Percentiles rank a stretch among this genome's conserved stretches.
Evolutionary conservation across 2,113 vertebrate genomes (phyloP).

Genomic region (Melanerpes aurifrons): DNA sequence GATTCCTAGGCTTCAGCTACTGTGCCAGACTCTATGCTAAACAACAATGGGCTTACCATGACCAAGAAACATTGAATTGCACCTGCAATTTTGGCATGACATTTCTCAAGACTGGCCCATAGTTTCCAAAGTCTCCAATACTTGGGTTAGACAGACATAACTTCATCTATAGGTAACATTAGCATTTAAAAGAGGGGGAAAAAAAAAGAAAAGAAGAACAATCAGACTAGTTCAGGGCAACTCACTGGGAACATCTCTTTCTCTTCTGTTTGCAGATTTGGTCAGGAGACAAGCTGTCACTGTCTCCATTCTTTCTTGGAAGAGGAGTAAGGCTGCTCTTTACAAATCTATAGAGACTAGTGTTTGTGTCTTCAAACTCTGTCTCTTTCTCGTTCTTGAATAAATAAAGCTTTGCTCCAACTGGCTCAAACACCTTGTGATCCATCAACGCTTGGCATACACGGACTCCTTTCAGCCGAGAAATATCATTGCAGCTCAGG

Average conservation of each 20-base stretch:
- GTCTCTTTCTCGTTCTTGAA: constrained; percentile 81
- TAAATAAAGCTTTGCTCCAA: constrained; percentile 76
- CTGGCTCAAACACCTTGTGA: constrained; percentile 84
- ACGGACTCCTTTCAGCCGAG: constrained; percentile 80
- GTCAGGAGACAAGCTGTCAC: constrained; percentile 53
- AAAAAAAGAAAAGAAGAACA: not conserved
- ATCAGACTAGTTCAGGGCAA: not conserved
- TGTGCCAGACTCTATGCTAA: not conserved
- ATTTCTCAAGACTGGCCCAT: not conserved
- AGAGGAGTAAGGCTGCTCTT: constrained; percentile 47
- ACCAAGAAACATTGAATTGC: not conserved
- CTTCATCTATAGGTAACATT: not conserved
- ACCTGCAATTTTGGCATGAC: not conserved
- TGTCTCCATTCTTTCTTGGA: not conserved
- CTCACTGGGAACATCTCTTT: constrained; percentile 73
- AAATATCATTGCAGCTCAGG: constrained; percentile 83
- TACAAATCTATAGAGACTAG: constrained; percentile 84
- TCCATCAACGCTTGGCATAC: constrained; percentile 90
- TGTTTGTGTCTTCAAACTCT: constrained; percentile 83
- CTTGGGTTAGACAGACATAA: not conserved
- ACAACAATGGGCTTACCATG: not conserved
- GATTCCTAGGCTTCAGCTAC: not conserved
- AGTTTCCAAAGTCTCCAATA: not conserved
- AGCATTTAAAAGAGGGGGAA: too few species aligned
- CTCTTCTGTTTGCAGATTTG: constrained; percentile 59